phyloP scores from a whole-genome alignment of 2,797 vertebrate species.

The Synanceia verrucosa region DNA sequence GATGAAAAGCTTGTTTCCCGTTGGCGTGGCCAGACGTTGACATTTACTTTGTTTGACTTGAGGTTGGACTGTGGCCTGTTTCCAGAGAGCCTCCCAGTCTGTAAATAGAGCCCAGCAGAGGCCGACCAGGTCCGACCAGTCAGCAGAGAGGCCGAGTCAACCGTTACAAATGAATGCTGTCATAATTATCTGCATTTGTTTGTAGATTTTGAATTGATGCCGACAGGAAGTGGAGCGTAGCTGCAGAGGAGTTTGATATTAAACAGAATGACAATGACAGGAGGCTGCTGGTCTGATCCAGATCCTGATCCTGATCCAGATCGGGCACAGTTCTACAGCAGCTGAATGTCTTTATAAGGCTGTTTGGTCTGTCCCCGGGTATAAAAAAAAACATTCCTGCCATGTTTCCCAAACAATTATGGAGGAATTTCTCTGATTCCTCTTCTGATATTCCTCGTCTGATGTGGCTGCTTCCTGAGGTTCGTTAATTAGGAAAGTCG shows the following conservation, averaged over 20 bases:
- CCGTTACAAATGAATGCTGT: too few relatives aligned
- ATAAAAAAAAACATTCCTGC: constrained; percentile 52
- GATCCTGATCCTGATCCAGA: too few relatives aligned
- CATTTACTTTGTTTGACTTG: constrained; percentile 72
- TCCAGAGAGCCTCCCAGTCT: constrained; percentile 54
- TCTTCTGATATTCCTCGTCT: constrained; percentile 38
- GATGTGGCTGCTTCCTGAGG: too few relatives aligned
- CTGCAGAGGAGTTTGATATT: background rate
- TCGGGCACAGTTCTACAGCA: constrained; percentile 12
- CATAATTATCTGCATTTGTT: background rate
- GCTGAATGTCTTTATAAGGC: constrained; percentile 77
- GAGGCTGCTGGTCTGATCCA: background rate
- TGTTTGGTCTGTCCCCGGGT: constrained; percentile 64
- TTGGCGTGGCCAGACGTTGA: constrained; percentile 42
- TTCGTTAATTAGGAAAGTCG: too few relatives aligned
- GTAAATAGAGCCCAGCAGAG: constrained; percentile 68
- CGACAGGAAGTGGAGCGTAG: background rate
- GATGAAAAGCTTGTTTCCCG: constrained; percentile 38
- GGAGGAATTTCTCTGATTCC: constrained; percentile 46
- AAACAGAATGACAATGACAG: background rate
- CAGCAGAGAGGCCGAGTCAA: too few relatives aligned
- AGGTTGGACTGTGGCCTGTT: constrained; percentile 54
- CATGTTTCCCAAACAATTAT: constrained; percentile 65
- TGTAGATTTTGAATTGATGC: constrained; percentile 4
- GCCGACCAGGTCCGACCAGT: constrained; percentile 39